phyloP scores from a whole-genome alignment of 2,888 invertebrate genomes.

The Atethmia centrago region DNA sequence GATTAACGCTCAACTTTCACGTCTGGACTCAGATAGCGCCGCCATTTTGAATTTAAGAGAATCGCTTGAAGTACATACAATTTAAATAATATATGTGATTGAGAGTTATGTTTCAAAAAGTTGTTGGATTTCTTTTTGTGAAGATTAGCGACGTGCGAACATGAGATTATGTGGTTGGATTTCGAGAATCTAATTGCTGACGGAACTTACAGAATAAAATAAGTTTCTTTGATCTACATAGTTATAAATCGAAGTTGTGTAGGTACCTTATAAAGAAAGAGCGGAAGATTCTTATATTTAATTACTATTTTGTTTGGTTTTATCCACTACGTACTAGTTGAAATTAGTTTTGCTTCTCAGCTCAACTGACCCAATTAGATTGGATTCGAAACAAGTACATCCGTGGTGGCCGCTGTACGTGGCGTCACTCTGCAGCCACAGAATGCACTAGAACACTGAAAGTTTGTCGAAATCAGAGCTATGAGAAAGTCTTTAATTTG shows the following conservation, averaged over 20 bases:
- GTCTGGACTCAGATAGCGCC: slow-evolving; percentile 21
- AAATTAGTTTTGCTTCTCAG: slow-evolving; percentile 47
- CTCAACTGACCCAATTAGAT: slow-evolving; percentile 53
- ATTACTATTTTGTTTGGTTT: slow-evolving; percentile 27
- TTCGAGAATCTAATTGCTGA: not conserved
- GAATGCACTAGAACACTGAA: not conserved
- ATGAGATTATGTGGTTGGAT: not conserved
- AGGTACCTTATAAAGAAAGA: not conserved
- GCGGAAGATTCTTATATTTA: not conserved
- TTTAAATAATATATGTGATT: slow-evolving; percentile 12
- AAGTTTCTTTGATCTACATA: not conserved
- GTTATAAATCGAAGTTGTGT: not conserved
- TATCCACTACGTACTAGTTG: slow-evolving; percentile 33
- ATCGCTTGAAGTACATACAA: slow-evolving; percentile 21
- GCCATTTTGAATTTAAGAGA: slow-evolving; percentile 33
- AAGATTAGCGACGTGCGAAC: slow-evolving; percentile 13
- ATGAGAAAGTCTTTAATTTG: not conserved
- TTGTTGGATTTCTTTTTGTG: slow-evolving; percentile 4
- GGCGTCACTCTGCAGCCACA: slow-evolving; percentile 2
- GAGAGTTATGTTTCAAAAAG: slow-evolving; percentile 11
- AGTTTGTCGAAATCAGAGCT: slow-evolving; percentile 1
- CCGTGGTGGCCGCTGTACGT: slow-evolving; percentile 31
- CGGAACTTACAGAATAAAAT: not conserved
- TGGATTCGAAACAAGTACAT: slow-evolving; percentile 30
- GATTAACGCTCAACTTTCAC: slow-evolving; percentile 49